These are phyloP conservation scores for Lingula anatina DNA, from an alignment of 2,888 invertebrate genomes.

Conservation along the genomic window DNA sequence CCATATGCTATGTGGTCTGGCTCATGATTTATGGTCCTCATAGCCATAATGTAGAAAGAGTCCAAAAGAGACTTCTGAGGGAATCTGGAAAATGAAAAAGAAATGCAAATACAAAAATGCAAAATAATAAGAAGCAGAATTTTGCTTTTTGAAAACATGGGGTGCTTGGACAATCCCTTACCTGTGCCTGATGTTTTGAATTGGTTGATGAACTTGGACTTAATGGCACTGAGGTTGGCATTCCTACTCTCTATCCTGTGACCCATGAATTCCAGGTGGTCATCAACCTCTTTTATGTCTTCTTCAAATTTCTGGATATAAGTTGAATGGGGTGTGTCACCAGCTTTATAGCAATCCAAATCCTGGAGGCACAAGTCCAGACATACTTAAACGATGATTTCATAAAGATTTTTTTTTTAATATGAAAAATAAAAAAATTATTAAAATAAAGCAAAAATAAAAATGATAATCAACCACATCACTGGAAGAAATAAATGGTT, in stretches of 20 bases:
- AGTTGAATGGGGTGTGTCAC: conserved; percentile 2
- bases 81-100: conserved; percentile 5
- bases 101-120: too few relatives aligned
- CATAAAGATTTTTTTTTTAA: too few relatives aligned
- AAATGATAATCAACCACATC: too few relatives aligned
- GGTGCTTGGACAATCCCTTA: background rate
- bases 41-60: conserved; percentile 6
- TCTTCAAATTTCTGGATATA: conserved; percentile 4
- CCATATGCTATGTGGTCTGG: background rate
- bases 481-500: too few relatives aligned
- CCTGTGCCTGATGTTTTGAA: background rate
- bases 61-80: conserved; percentile 7
- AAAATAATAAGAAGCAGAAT: too few relatives aligned
- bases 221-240: background rate
- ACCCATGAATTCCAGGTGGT: conserved; percentile 1
- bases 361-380: conserved; percentile 6
- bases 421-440: too few relatives aligned
- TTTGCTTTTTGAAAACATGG: too few relatives aligned
- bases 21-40: conserved; percentile 6
- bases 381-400: too few relatives aligned
- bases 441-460: too few relatives aligned
- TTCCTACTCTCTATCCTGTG: background rate
- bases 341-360: conserved; percentile 3
- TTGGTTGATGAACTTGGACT: conserved; percentile 1
- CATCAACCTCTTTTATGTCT: background rate